phyloP scores from a whole-genome alignment of 2,888 invertebrate genomes.

The Helicoverpa assulta region DNA sequence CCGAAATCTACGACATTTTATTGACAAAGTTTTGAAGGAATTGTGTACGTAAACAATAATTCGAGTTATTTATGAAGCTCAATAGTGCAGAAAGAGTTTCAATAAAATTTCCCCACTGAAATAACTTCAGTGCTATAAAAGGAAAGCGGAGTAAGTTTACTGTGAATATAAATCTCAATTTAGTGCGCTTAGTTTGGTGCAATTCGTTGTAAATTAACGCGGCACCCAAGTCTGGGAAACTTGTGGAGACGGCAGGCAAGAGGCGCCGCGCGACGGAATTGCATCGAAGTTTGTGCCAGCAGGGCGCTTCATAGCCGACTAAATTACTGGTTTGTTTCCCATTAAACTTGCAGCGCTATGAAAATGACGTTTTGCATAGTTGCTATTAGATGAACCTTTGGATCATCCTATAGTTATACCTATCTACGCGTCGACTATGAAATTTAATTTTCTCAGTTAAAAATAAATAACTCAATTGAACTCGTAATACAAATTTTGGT shows the following conservation, averaged over 20 bases:
- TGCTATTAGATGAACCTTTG: constrained; percentile 18
- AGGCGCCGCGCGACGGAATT: constrained; percentile 60
- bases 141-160: constrained; percentile 31
- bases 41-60: neutral
- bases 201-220: constrained; percentile 55
- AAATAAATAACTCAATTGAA: constrained; percentile 8
- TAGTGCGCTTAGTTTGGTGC: constrained; percentile 52
- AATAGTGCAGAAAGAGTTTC: neutral
- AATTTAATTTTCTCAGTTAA: neutral
- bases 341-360: constrained; percentile 65
- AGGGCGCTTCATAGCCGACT: constrained; percentile 59
- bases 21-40: neutral
- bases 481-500: constrained; percentile 60
- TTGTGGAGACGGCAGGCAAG: constrained; percentile 51
- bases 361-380: constrained; percentile 42
- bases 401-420: neutral
- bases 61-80: neutral
- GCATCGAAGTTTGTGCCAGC: constrained; percentile 62
- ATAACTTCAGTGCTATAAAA: constrained; percentile 8
- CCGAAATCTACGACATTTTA: too few relatives aligned
- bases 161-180: constrained; percentile 48
- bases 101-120: neutral
- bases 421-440: neutral
- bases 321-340: constrained; percentile 71
- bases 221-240: constrained; percentile 49